Percentiles rank a stretch among this genome's conserved stretches.
Evolutionary conservation across 1,140 invertebrate species (phyloP).

Genomic region (Meloidogyne hapla): DNA sequence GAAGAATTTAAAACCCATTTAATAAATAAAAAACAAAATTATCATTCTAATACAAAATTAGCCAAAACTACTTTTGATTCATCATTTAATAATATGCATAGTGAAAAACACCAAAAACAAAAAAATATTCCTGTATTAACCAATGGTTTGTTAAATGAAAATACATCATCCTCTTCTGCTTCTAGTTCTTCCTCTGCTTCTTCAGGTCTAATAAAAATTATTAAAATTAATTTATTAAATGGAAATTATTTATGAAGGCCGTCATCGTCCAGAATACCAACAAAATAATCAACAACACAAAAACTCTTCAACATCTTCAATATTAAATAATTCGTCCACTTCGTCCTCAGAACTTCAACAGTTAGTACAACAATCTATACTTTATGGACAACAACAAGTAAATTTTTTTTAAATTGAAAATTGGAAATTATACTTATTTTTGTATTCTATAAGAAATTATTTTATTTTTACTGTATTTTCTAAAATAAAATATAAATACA

Average conservation of each 20-base stretch:
- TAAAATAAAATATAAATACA: too few relatives aligned
- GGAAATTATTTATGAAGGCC: not conserved
- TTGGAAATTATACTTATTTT: too few relatives aligned
- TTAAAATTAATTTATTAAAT: too few relatives aligned
- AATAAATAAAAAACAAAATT: not conserved
- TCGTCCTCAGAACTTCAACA: not conserved
- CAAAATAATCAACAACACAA: not conserved
- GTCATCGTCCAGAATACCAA: not conserved
- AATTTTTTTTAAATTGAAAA: too few relatives aligned
- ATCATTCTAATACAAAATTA: slow-evolving; percentile 1
- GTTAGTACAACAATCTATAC: not conserved
- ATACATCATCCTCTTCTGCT: slow-evolving; percentile 16
- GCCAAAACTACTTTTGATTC: not conserved
- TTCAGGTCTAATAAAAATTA: not conserved
- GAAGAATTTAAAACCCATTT: not conserved
- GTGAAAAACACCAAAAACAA: not conserved
- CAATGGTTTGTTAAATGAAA: slow-evolving; percentile 1
- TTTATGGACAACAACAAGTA: not conserved
- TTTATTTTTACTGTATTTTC: too few relatives aligned
- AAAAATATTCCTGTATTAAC: not conserved
- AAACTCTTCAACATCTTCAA: not conserved
- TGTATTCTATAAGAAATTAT: too few relatives aligned
- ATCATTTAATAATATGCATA: not conserved
- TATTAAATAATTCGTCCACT: not conserved
- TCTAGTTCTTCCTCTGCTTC: slow-evolving; percentile 4